Conservation (phyloP, 2,888 invertebrate genomes). For the Ectobius pallidus region DNA sequence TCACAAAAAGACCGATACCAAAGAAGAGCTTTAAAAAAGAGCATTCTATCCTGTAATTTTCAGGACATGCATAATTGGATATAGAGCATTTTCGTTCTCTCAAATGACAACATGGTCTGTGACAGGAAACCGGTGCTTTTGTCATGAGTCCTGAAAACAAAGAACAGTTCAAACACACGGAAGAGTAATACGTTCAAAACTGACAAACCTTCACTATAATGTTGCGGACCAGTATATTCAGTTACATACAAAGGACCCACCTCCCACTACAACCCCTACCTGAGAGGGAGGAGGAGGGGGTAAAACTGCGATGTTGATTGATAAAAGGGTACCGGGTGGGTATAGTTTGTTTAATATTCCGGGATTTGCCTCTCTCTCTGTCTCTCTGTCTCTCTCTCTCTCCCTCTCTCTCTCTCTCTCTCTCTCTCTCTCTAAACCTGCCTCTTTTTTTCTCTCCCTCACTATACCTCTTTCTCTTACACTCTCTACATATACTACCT, state of each 20-base stretch:
- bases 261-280: background rate
- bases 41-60: too few species aligned
- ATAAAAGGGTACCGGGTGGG: conserved; percentile 27
- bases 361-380: background rate
- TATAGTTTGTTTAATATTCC: conserved; percentile 23
- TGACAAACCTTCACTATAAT: conserved; percentile 6
- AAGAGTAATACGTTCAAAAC: background rate
- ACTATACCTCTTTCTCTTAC: too few species aligned
- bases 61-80: background rate
- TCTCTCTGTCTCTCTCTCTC: too few species aligned
- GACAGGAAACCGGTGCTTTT: background rate
- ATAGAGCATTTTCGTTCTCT: background rate
- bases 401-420: too few species aligned
- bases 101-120: background rate
- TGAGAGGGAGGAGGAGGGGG: background rate
- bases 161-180: background rate
- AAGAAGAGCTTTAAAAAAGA: too few species aligned
- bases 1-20: too few species aligned
- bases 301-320: conserved; percentile 38
- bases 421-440: too few species aligned
- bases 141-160: conserved; percentile 3
- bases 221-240: background rate
- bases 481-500: too few species aligned
- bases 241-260: conserved; percentile 1
- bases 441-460: too few species aligned